Conservation (phyloP, 2,113 vertebrate genomes). For the Mobula hypostoma region DNA sequence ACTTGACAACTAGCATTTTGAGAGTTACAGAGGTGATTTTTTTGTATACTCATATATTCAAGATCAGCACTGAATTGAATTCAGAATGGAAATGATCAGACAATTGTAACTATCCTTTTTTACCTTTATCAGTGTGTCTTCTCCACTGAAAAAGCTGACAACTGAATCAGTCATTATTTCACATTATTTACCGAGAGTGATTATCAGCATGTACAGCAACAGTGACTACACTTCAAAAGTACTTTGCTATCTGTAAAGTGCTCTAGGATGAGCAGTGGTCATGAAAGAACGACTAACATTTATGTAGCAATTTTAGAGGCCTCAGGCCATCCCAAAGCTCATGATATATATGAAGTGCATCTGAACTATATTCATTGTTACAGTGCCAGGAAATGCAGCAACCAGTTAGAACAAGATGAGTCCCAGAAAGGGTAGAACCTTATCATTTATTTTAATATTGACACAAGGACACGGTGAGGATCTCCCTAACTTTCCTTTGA, state of each 20-base stretch:
- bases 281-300: neutral
- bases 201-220: neutral
- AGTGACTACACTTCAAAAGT: neutral
- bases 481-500: neutral
- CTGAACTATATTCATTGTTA: neutral
- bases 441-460: neutral
- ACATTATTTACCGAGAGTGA: neutral
- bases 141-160: neutral
- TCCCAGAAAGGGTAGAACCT: neutral
- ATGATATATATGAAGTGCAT: neutral
- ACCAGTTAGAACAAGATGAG: neutral
- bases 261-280: neutral
- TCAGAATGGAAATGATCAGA: conserved; percentile 3
- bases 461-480: neutral
- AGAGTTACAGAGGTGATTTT: neutral
- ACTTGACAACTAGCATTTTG: neutral
- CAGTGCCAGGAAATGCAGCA: neutral
- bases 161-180: neutral
- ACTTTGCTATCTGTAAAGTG: neutral
- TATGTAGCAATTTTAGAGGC: neutral
- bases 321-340: neutral
- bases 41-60: neutral
- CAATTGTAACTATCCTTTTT: neutral
- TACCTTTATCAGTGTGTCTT: neutral
- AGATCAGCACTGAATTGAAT: conserved; percentile 12